Evolutionary conservation across 1,140 invertebrate genomes (phyloP).

Genomic region (Reticulitermes speratus): DNA sequence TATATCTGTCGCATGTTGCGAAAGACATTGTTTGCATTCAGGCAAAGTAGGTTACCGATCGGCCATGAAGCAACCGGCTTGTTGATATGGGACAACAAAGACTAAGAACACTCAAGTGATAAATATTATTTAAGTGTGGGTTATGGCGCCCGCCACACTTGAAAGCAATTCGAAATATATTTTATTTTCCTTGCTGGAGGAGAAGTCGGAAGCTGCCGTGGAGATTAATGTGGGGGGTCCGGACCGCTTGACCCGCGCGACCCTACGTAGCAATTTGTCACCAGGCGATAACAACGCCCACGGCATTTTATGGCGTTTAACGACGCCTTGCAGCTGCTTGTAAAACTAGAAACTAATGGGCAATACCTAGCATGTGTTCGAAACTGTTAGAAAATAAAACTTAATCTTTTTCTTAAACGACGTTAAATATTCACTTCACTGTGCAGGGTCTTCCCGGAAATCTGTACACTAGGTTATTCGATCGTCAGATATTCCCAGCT

Average conservation of each 20-base stretch:
- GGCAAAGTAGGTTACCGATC: neutral
- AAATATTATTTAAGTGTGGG: neutral
- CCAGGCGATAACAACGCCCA: neutral
- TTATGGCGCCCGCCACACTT: slow-evolving; percentile 1
- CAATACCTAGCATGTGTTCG: too few species aligned
- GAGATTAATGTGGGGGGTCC: slow-evolving; percentile 4
- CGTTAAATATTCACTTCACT: too few species aligned
- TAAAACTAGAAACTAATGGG: too few species aligned
- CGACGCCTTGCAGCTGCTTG: neutral
- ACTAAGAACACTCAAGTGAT: neutral
- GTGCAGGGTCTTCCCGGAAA: too few species aligned
- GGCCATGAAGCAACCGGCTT: neutral
- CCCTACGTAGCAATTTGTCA: neutral
- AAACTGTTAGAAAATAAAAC: too few species aligned
- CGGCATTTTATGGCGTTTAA: neutral
- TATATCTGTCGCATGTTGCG: neutral
- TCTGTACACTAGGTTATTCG: too few species aligned
- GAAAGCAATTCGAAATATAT: slow-evolving; percentile 15
- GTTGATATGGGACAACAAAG: neutral
- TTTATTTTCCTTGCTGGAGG: neutral
- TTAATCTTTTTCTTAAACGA: too few species aligned
- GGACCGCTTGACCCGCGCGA: neutral
- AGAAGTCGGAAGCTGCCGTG: slow-evolving; percentile 11
- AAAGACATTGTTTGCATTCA: neutral
- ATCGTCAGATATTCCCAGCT: too few species aligned